Evolutionary conservation across 2,888 invertebrate species (phyloP).

Genomic region (Polyommatus iphigenia): DNA sequence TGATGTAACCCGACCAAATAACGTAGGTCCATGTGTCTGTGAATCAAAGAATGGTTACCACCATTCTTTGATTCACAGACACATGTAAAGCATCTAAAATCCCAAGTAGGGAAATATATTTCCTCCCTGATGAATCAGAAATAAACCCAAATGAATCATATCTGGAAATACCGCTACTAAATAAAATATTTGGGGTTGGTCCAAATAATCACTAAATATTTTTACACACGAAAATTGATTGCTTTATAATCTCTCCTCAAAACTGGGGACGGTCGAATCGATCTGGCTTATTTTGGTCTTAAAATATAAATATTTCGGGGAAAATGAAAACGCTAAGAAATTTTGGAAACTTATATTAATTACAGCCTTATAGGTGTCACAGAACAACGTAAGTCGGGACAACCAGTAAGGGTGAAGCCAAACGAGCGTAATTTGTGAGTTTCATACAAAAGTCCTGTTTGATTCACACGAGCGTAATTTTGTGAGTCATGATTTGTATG

Average conservation of each 20-base stretch:
- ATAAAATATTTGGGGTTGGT: neutral
- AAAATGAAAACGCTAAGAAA: no score
- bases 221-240: neutral
- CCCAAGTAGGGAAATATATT: neutral
- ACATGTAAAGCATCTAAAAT: neutral
- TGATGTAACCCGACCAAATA: neutral
- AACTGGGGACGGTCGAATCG: neutral
- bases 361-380: no score
- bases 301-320: no score
- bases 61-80: no score
- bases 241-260: neutral
- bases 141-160: neutral
- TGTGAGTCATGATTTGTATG: no score
- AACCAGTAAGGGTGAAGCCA: no score
- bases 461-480: no score
- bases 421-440: no score
- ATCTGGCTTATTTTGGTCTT: neutral
- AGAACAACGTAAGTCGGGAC: no score
- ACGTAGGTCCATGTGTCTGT: neutral
- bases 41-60: neutral
- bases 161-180: neutral
- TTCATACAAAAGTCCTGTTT: no score
- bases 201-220: neutral
- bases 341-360: no score
- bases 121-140: neutral